Conservation (phyloP, 30 jellyfish, hydroid and myxozoan genomes). For the Catostylus mosaicus region DNA sequence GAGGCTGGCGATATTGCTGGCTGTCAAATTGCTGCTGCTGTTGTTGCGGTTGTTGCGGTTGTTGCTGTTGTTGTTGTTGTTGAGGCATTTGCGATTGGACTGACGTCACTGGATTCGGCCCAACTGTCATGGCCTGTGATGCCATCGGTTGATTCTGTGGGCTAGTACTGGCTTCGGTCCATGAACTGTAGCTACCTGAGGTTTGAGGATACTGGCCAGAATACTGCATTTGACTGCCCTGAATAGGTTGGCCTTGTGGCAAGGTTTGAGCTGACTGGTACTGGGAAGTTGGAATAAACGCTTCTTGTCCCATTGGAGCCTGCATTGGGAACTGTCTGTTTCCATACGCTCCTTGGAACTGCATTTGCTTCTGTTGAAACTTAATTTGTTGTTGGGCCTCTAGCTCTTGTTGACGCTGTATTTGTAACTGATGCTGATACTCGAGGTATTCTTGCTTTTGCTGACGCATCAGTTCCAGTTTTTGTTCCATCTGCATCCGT, state of each 20-base stretch:
- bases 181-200: conserved; percentile 5
- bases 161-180: not conserved
- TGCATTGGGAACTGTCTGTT: conserved; percentile 27
- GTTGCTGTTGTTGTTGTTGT: conserved; percentile 22
- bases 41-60: conserved; percentile 19
- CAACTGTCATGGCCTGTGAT: conserved; percentile 5
- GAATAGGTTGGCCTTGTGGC: conserved; percentile 25
- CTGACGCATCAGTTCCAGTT: conserved; percentile 96
- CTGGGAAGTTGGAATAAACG: not conserved
- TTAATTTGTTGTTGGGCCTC: conserved; percentile 90
- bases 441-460: conserved; percentile 97
- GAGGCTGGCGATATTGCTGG: conserved; percentile 44
- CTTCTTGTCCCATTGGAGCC: conserved; percentile 36
- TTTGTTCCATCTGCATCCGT: conserved; percentile 99
- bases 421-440: conserved; percentile 92
- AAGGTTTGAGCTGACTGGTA: conserved; percentile 8
- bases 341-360: conserved; percentile 10
- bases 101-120: not conserved
- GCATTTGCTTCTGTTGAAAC: conserved; percentile 77
- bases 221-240: conserved; percentile 27
- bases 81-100: conserved; percentile 40
- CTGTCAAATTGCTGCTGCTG: conserved; percentile 3
- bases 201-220: conserved; percentile 53
- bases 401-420: conserved; percentile 93
- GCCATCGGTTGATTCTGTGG: conserved; percentile 8